These are phyloP conservation scores for Mycogona germanica DNA, from an alignment of 2,888 invertebrate species.

Conservation along the genomic window DNA sequence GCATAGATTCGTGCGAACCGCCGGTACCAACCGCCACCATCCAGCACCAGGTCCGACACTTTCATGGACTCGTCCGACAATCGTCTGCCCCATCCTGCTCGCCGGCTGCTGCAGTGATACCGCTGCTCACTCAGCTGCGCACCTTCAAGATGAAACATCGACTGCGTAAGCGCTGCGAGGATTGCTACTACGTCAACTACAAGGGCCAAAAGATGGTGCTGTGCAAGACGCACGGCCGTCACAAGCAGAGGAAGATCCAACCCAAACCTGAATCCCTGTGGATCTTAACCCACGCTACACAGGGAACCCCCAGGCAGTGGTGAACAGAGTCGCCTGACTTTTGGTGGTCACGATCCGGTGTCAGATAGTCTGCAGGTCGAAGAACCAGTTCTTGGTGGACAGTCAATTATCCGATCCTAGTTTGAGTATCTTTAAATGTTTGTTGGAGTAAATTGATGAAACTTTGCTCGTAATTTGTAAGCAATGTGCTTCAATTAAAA, in stretches of 20 bases:
- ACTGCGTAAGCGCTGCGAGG: conserved; percentile 57
- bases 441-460: too few species aligned
- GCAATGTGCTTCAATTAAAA: too few species aligned
- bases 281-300: conserved; percentile 61
- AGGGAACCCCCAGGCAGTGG: conserved; percentile 45
- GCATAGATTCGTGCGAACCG: too few species aligned
- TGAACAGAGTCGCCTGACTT: conserved; percentile 7
- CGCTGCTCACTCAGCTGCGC: conserved; percentile 18
- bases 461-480: too few species aligned
- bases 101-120: not conserved
- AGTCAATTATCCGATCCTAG: too few species aligned
- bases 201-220: conserved; percentile 55
- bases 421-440: too few species aligned
- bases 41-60: too few species aligned
- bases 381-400: not conserved
- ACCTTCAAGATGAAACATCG: conserved; percentile 55
- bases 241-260: conserved; percentile 66
- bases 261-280: conserved; percentile 55
- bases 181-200: conserved; percentile 58
- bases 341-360: too few species aligned
- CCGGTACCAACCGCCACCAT: too few species aligned
- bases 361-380: too few species aligned
- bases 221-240: conserved; percentile 61
- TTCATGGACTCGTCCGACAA: too few species aligned
- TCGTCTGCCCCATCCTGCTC: too few species aligned